phyloP scores from a whole-genome alignment of 2,797 vertebrate genomes.

The Crax fasciolata region DNA sequence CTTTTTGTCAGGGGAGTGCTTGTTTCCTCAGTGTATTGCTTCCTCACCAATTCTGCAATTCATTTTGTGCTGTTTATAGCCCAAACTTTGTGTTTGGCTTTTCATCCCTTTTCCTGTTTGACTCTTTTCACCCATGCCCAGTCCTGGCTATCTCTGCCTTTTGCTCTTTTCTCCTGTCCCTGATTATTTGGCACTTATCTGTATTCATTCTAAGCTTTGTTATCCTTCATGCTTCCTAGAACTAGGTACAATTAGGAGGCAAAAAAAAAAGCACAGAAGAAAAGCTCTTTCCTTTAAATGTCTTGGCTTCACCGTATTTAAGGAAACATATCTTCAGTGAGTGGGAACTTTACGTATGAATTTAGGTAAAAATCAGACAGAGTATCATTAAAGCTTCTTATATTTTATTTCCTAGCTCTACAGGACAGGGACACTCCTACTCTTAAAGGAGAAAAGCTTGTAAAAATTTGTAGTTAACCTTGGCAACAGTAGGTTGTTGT shows the following conservation, averaged over 20 bases:
- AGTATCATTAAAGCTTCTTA: neutral
- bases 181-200: neutral
- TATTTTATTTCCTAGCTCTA: neutral
- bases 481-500: accelerated
- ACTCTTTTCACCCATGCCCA: neutral
- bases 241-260: neutral
- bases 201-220: neutral
- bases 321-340: neutral
- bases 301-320: neutral
- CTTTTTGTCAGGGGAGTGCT: neutral
- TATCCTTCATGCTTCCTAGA: neutral
- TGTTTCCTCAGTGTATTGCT: neutral
- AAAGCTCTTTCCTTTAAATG: neutral
- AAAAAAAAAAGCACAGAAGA: neutral
- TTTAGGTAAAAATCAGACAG: neutral
- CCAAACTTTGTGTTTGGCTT: neutral
- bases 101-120: neutral
- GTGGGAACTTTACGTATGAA: neutral
- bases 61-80: neutral
- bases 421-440: neutral
- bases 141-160: neutral
- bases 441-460: neutral
- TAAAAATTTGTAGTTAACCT: neutral
- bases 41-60: neutral
- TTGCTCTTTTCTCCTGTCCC: neutral